Evolutionary conservation across 2,113 vertebrate species (phyloP).

Genomic region (Sialia sialis): DNA sequence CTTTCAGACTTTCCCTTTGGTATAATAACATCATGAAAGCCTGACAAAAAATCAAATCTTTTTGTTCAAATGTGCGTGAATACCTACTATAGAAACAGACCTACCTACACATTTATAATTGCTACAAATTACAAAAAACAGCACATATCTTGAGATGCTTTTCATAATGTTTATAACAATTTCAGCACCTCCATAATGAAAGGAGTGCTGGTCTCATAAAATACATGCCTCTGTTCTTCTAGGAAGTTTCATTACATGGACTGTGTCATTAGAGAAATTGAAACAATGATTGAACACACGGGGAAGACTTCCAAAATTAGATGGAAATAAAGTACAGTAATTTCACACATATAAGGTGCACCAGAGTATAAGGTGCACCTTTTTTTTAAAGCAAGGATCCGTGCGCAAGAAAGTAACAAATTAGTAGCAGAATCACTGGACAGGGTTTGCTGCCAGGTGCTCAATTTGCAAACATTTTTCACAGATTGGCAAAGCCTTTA

Average conservation of each 20-base stretch:
- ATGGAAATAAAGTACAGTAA: neutral
- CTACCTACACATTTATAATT: neutral
- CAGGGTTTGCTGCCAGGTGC: too few relatives aligned
- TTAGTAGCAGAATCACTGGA: too few relatives aligned
- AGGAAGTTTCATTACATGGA: neutral
- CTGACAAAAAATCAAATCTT: neutral
- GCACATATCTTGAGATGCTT: neutral
- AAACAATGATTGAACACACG: neutral
- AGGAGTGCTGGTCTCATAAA: neutral
- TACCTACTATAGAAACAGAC: neutral
- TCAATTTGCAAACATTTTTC: too few relatives aligned
- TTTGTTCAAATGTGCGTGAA: neutral
- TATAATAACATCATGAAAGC: neutral
- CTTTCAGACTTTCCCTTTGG: neutral
- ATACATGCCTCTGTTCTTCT: neutral
- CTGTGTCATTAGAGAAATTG: neutral
- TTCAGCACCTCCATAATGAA: neutral
- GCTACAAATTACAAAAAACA: neutral
- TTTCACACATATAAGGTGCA: too few relatives aligned
- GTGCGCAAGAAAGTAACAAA: too few relatives aligned
- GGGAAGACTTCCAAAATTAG: neutral
- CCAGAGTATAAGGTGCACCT: too few relatives aligned
- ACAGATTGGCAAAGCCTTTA: too few relatives aligned
- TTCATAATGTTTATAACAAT: neutral
- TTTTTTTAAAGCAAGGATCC: too few relatives aligned